These are phyloP conservation scores for Pygocentrus nattereri DNA, from an alignment of 2,797 vertebrate species.

Conservation along the genomic window DNA sequence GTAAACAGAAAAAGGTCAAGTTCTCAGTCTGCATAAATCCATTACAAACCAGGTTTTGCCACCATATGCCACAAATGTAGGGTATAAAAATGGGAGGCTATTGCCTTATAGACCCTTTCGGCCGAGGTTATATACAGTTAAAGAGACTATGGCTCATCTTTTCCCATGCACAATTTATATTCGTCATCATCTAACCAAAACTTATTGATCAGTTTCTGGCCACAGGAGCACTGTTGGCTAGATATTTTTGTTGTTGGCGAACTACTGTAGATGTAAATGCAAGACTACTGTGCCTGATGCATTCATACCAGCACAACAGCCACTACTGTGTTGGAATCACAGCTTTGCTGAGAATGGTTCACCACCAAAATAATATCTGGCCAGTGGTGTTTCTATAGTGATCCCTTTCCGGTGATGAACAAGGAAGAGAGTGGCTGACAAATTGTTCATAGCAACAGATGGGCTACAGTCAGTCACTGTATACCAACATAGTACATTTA, in stretches of 20 bases:
- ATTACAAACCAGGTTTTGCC: not conserved
- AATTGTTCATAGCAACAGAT: not conserved
- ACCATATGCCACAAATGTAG: not conserved
- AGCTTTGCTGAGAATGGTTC: not conserved
- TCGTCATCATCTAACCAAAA: not conserved
- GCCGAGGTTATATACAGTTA: too few species aligned
- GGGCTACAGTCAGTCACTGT: not conserved
- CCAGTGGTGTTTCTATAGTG: not conserved
- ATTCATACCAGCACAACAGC: not conserved
- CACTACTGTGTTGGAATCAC: not conserved
- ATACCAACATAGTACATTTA: not conserved
- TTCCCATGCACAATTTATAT: not conserved
- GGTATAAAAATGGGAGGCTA: not conserved
- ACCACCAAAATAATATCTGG: not conserved
- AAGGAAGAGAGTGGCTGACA: not conserved
- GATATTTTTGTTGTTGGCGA: not conserved
- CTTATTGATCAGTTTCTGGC: not conserved
- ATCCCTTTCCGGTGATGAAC: not conserved
- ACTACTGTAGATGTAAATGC: too few species aligned
- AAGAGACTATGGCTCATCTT: not conserved
- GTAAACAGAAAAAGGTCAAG: constrained; percentile 6
- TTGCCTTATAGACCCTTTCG: not conserved
- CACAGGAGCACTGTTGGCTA: not conserved
- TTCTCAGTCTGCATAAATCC: not conserved
- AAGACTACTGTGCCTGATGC: not conserved